Evolutionary conservation across 1,140 invertebrate genomes (phyloP).

Genomic region (Arctopsyche grandis): DNA sequence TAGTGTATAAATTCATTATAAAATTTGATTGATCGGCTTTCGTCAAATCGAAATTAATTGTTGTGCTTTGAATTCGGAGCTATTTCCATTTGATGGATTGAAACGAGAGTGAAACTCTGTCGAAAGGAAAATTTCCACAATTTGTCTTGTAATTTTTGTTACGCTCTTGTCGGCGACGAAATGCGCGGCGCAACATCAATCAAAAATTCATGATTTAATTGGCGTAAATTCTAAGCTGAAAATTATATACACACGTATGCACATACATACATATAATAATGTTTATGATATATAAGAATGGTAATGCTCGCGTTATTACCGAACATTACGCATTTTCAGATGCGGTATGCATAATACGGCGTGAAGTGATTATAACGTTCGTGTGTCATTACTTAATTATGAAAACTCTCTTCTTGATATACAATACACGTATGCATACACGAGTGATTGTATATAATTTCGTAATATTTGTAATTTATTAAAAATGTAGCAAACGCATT

Average conservation of each 20-base stretch:
- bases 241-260: background rate
- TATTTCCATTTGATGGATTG: no score
- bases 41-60: background rate
- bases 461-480: no score
- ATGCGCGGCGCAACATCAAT: background rate
- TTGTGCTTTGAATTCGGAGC: background rate
- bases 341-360: background rate
- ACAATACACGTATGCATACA: background rate
- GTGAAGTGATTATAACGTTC: background rate
- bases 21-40: no score
- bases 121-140: slow-evolving; percentile 20
- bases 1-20: no score
- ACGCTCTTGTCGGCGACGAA: background rate
- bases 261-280: background rate
- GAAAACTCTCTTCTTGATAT: background rate
- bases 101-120: slow-evolving; percentile 14
- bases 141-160: slow-evolving; percentile 8
- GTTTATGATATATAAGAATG: no score
- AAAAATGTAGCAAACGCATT: no score
- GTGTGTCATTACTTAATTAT: background rate
- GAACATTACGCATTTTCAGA: no score
- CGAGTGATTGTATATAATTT: background rate
- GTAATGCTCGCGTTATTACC: no score
- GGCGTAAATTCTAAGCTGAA: background rate
- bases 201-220: slow-evolving; percentile 4